These are phyloP conservation scores for Selenia dentaria DNA, from an alignment of 2,888 invertebrate species.

Conservation along the genomic window DNA sequence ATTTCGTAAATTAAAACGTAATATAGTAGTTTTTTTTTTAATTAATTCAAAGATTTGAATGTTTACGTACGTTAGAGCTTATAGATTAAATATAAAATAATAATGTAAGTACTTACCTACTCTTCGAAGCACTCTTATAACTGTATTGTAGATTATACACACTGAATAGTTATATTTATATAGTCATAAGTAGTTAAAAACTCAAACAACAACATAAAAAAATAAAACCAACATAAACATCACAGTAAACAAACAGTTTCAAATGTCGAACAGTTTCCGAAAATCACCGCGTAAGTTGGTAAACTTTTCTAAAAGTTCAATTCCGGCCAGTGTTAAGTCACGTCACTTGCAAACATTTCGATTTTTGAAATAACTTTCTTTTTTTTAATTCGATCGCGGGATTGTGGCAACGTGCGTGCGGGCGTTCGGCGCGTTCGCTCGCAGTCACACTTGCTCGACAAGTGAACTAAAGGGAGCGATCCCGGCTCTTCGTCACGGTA, in stretches of 20 bases:
- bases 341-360: slow-evolving; percentile 53
- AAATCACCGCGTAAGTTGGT: slow-evolving; percentile 29
- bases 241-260: slow-evolving; percentile 25
- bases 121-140: neutral
- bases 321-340: slow-evolving; percentile 44
- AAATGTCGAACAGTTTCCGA: slow-evolving; percentile 26
- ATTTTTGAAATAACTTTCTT: slow-evolving; percentile 30
- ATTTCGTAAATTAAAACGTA: no score
- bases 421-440: slow-evolving; percentile 54
- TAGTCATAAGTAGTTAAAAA: slow-evolving; percentile 8
- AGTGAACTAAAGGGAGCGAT: slow-evolving; percentile 55
- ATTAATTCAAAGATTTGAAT: no score
- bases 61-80: no score
- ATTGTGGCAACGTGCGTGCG: slow-evolving; percentile 34
- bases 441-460: slow-evolving; percentile 53
- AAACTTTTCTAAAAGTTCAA: slow-evolving; percentile 28
- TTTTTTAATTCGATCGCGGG: slow-evolving; percentile 33
- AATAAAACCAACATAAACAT: slow-evolving; percentile 8
- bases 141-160: neutral
- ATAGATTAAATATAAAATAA: no score
- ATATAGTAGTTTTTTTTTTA: no score
- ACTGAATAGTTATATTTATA: neutral
- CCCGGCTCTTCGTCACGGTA: slow-evolving; percentile 44
- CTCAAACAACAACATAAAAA: slow-evolving; percentile 18
- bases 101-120: neutral